Evolutionary conservation across 2,888 invertebrate species (phyloP).

Genomic region (Ditula angustiorana): DNA sequence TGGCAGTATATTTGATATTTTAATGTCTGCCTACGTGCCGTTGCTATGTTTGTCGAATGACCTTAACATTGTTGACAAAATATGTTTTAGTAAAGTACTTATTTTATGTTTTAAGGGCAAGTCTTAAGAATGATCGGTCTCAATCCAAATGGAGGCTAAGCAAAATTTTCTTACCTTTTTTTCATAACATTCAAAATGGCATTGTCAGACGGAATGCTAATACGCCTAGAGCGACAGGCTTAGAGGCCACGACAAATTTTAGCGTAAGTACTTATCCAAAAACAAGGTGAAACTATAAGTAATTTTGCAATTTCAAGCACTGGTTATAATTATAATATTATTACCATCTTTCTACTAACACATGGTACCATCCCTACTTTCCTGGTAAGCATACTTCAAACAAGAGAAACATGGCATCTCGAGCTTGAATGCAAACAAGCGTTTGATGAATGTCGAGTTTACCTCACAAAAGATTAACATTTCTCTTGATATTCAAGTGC

Average conservation of each 20-base stretch:
- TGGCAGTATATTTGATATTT: constrained; percentile 18
- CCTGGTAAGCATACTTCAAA: constrained; percentile 20
- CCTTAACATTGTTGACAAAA: constrained; percentile 28
- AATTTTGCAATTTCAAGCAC: too few relatives aligned
- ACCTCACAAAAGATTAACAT: constrained; percentile 38
- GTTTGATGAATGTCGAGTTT: constrained; percentile 37
- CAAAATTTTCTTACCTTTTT: not conserved
- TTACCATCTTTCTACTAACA: not conserved
- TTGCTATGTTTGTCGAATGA: constrained; percentile 32
- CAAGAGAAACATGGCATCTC: constrained; percentile 16
- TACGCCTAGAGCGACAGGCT: too few relatives aligned
- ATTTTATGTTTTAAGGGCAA: not conserved
- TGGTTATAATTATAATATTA: not conserved
- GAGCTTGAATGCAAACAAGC: constrained; percentile 31
- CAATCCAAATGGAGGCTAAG: not conserved
- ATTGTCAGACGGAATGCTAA: too few relatives aligned
- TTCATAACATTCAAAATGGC: too few relatives aligned
- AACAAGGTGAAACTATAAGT: too few relatives aligned
- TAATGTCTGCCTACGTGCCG: constrained; percentile 26
- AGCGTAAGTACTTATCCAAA: too few relatives aligned
- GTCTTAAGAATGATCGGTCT: not conserved
- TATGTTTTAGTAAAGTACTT: not conserved
- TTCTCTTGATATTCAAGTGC: constrained; percentile 39
- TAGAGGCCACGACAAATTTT: too few relatives aligned
- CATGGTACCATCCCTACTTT: constrained; percentile 7